Percentiles rank a stretch among this genome's conserved stretches.
phyloP scores from a whole-genome alignment of 1,140 invertebrate genomes.

The Maniola jurtina region DNA sequence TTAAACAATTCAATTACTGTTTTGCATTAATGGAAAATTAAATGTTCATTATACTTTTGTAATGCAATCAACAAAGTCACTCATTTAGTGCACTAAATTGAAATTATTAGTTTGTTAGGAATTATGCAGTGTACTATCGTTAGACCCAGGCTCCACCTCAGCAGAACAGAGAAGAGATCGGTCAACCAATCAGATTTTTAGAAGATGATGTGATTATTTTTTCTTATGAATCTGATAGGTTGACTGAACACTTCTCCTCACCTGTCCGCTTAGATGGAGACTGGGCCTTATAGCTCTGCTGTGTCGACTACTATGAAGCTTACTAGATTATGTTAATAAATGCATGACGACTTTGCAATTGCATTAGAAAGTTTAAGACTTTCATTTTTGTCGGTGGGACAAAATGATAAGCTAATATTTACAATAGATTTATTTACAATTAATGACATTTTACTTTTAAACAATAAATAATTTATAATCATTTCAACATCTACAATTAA shows the following conservation, averaged over 20 bases:
- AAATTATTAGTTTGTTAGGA: neutral
- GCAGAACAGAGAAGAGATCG: too few species aligned
- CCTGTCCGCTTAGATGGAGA: too few species aligned
- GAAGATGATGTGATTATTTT: too few species aligned
- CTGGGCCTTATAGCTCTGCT: neutral
- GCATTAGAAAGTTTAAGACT: slow-evolving; percentile 28
- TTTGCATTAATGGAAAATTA: slow-evolving; percentile 5
- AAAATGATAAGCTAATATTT: slow-evolving; percentile 67
- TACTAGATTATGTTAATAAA: slow-evolving; percentile 20
- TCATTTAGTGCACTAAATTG: slow-evolving; percentile 4
- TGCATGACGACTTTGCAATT: slow-evolving; percentile 23
- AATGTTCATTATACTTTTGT: slow-evolving; percentile 15
- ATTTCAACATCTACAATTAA: slow-evolving; percentile 54
- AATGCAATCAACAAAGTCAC: slow-evolving; percentile 26
- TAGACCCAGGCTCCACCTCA: too few species aligned
- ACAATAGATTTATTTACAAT: slow-evolving; percentile 57
- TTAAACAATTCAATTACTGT: slow-evolving; percentile 14
- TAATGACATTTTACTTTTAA: slow-evolving; percentile 47
- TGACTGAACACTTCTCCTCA: too few species aligned
- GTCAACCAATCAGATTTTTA: too few species aligned
- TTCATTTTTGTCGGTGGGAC: slow-evolving; percentile 49
- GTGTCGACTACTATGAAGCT: neutral
- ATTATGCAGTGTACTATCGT: neutral
- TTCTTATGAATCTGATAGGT: too few species aligned
- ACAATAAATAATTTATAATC: slow-evolving; percentile 62